Conservation (phyloP, 2,888 invertebrate species). For the Machimus rusticus region DNA sequence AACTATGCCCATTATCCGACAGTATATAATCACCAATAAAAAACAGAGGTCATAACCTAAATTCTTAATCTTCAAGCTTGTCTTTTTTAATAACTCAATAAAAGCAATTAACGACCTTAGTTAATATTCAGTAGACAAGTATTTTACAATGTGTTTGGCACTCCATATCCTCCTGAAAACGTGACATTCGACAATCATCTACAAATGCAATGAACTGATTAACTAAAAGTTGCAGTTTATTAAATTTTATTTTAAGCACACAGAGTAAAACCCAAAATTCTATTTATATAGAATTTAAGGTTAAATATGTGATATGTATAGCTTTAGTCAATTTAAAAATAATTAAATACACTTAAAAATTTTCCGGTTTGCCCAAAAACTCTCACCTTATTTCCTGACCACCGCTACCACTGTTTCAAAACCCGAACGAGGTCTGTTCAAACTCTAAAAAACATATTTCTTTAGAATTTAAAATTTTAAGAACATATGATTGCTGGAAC, state of each 20-base stretch:
- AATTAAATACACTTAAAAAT: no score
- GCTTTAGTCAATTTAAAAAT: no score
- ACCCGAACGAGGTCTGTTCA: background rate
- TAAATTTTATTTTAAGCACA: no score
- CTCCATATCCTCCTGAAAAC: background rate
- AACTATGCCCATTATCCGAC: no score
- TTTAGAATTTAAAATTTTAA: background rate
- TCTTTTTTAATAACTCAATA: background rate
- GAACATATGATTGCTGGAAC: background rate
- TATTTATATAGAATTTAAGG: no score
- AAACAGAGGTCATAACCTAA: background rate
- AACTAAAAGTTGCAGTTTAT: no score
- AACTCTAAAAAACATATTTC: background rate
- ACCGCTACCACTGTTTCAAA: background rate
- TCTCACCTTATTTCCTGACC: no score
- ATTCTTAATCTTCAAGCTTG: background rate
- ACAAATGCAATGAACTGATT: no score
- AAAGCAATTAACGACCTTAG: background rate
- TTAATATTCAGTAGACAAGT: background rate
- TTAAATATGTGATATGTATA: no score
- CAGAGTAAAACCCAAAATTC: no score
- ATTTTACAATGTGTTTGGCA: background rate
- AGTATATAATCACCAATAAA: background rate
- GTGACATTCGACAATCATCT: no score
- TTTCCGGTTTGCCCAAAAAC: no score